A percentile compares a stretch with the other conserved stretches of the same genome.
Evolutionary conservation across 2,888 invertebrate species (phyloP).

Genomic region (Eilema griseolum): DNA sequence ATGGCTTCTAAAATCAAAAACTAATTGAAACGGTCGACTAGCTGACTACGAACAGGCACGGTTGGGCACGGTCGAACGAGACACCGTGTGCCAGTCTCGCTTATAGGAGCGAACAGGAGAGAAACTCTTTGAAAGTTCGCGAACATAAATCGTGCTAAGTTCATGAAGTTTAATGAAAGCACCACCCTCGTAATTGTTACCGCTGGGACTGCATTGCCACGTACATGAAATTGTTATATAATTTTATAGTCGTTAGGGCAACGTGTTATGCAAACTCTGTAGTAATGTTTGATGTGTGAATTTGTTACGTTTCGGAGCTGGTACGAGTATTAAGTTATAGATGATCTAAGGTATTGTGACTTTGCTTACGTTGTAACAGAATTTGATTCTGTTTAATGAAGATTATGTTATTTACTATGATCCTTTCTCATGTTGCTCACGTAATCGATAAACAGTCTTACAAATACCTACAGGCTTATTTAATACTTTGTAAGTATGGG

Average conservation of each 20-base stretch:
- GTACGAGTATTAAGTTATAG: background rate
- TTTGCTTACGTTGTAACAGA: background rate
- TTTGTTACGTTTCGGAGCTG: constrained; percentile 7
- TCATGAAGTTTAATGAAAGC: constrained; percentile 64
- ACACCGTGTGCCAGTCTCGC: constrained; percentile 40
- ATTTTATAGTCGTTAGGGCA: constrained; percentile 44
- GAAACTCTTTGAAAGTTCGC: constrained; percentile 52
- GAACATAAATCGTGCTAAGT: constrained; percentile 62
- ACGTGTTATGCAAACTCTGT: constrained; percentile 36
- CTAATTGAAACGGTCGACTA: constrained; percentile 31
- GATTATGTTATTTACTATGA: background rate
- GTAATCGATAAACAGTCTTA: background rate
- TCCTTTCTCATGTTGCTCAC: too few relatives aligned
- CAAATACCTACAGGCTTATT: too few relatives aligned
- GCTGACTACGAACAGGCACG: constrained; percentile 31
- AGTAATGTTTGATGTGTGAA: constrained; percentile 16
- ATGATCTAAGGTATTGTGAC: background rate
- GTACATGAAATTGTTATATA: constrained; percentile 51
- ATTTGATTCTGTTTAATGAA: background rate
- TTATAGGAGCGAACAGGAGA: constrained; percentile 23
- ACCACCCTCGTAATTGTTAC: constrained; percentile 59
- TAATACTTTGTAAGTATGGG: too few relatives aligned
- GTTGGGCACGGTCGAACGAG: constrained; percentile 31
- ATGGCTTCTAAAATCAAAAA: constrained; percentile 31
- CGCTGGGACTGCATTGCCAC: constrained; percentile 50